Conservation (phyloP, 2,888 invertebrate genomes). For the Sesia bembeciformis region DNA sequence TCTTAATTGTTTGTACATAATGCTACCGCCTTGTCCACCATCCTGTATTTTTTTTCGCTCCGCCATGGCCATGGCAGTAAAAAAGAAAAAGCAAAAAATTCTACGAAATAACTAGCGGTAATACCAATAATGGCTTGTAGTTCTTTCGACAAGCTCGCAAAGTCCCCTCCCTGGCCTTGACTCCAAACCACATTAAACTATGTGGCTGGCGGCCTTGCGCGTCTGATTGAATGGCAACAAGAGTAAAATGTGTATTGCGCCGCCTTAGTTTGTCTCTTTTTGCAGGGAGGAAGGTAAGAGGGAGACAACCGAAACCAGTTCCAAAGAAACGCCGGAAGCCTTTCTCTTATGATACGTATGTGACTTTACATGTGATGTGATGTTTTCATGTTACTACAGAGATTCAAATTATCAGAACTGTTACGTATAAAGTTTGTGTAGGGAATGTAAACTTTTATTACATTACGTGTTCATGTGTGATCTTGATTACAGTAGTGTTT, state of each 20-base stretch:
- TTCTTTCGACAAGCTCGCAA: slow-evolving; percentile 1
- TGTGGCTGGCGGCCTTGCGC: slow-evolving; percentile 33
- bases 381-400: too few relatives aligned
- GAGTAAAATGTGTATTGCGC: slow-evolving; percentile 23
- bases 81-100: too few relatives aligned
- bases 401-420: too few relatives aligned
- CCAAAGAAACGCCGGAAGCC: slow-evolving; percentile 48
- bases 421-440: too few relatives aligned
- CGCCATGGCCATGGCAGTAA: too few relatives aligned
- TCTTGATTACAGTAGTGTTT: too few relatives aligned
- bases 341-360: slow-evolving; percentile 35
- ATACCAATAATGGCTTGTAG: neutral
- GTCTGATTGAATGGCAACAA: slow-evolving; percentile 25
- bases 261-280: slow-evolving; percentile 26
- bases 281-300: slow-evolving; percentile 21
- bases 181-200: slow-evolving; percentile 18
- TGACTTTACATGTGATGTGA: neutral
- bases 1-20: too few relatives aligned
- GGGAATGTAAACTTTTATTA: too few relatives aligned
- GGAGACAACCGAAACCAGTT: slow-evolving; percentile 38
- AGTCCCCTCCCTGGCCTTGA: slow-evolving; percentile 15
- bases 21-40: too few relatives aligned
- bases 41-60: too few relatives aligned
- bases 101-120: too few relatives aligned
- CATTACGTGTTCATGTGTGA: too few relatives aligned